Evolutionary conservation across 2,797 vertebrate species (phyloP).

Genomic region (Ataeniobius toweri): DNA sequence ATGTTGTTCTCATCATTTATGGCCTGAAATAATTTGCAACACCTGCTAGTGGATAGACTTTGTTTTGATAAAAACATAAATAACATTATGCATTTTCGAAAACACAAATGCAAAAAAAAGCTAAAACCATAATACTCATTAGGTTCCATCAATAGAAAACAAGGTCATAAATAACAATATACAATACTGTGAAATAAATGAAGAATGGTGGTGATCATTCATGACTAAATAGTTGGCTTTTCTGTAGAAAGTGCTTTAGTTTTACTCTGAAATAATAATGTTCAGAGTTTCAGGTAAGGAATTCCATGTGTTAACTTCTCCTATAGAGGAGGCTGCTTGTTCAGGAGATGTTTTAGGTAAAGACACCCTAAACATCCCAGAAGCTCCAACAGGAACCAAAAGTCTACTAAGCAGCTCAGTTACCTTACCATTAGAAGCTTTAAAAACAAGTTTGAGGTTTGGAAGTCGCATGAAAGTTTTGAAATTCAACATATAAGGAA

Average conservation of each 20-base stretch:
- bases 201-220: neutral
- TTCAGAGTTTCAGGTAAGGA: too few species aligned
- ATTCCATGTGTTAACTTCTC: neutral
- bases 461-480: neutral
- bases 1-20: neutral
- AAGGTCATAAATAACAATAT: too few species aligned
- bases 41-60: neutral
- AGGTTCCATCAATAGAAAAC: too few species aligned
- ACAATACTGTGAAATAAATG: neutral
- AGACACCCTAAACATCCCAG: neutral
- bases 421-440: neutral
- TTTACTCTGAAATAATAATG: neutral
- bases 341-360: neutral
- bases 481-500: neutral
- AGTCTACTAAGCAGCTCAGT: neutral
- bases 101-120: neutral
- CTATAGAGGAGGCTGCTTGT: neutral
- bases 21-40: neutral
- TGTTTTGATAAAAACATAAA: neutral
- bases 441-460: neutral
- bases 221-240: neutral
- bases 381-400: neutral
- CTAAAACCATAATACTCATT: too few species aligned
- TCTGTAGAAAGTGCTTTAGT: neutral
- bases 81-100: neutral